Conservation (phyloP, 1,140 invertebrate genomes). For the Caenorhabditis inopinata region DNA sequence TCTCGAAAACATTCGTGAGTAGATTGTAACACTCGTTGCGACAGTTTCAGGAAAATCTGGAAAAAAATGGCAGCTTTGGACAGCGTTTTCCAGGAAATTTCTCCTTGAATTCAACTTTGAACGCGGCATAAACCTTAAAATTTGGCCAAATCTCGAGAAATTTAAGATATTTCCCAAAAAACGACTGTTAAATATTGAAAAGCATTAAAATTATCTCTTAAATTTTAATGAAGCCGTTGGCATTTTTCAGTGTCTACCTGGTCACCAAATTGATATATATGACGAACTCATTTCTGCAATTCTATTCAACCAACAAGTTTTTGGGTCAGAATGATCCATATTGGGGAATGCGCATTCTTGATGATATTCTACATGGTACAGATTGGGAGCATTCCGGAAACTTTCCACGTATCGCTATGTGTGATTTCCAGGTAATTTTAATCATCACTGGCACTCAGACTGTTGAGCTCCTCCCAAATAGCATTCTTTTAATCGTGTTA, state of each 20-base stretch:
- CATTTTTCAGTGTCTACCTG: constrained; percentile 66
- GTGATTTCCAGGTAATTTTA: constrained; percentile 61
- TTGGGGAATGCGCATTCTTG: constrained; percentile 57
- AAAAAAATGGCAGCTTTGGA: too few relatives aligned
- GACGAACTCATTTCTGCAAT: constrained; percentile 69
- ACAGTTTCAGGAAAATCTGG: too few relatives aligned
- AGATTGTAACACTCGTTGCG: too few relatives aligned
- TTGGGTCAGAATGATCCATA: constrained; percentile 63
- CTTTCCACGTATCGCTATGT: constrained; percentile 69
- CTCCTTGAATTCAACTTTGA: too few relatives aligned
- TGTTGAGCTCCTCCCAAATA: too few relatives aligned
- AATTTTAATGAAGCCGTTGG: background rate
- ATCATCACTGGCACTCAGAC: too few relatives aligned
- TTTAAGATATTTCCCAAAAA: too few relatives aligned
- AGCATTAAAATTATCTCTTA: too few relatives aligned
- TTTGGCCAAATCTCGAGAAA: too few relatives aligned
- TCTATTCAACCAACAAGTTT: constrained; percentile 70
- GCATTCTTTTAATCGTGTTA: too few relatives aligned
- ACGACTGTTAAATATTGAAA: background rate
- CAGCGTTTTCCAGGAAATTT: too few relatives aligned
- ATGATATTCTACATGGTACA: constrained; percentile 55
- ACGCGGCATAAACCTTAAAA: background rate
- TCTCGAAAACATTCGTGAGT: too few relatives aligned
- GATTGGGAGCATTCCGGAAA: constrained; percentile 63
- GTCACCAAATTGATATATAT: constrained; percentile 69